Evolutionary conservation across 1,140 invertebrate genomes (phyloP), one percentile per base, ranked within the genome.

Genomic region (Euglossa dilemma): DNA sequence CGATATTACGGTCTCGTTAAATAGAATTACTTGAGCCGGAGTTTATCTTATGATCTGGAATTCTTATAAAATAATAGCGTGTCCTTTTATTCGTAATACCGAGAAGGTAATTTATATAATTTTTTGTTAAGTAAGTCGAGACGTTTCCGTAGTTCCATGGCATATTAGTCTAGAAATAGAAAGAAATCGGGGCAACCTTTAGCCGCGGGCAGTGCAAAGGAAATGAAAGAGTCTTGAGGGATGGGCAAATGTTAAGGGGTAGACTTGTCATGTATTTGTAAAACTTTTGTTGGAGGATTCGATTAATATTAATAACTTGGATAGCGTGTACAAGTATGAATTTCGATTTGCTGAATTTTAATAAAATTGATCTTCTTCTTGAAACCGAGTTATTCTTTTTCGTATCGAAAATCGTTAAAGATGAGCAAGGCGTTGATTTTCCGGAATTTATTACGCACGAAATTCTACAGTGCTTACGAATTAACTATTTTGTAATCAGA

Each of bases 221-320:
- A 52, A 64, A 67, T 59, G 23, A n/a, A 54, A 59, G 20, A 76
- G 25, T 43, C 64, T 69, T 73, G 28, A 8, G 73, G 73, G 80
- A 54, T 50, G 64, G 9, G 36, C n/a, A 82, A 82, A 82, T 82
- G 80, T 77, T 66, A 82, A 64, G 66, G 23, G 80, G 23, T 76
- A 11, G 18, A 18, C 47, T 50, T 25, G 28, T 70, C 52, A 61
- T 74, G 67, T 56, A 54, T 57, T 43, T 50, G 43, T 25, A 8
- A 6, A 64, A n/a, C 36, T 64, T 54, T 28, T 45, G 7, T 73
- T 9, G 45, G n/a, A 25, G 28, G 47, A 28, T 73, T 73, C 23
- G 20, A 11, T 64, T 16, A 28, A 6, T 73, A 72, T 64, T 73
- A 63, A 80, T 64, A 73, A 59, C 18, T 47, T 45, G 25, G 23